phyloP scores from a whole-genome alignment of 2,113 vertebrate genomes.

The Coracopsis vasa region DNA sequence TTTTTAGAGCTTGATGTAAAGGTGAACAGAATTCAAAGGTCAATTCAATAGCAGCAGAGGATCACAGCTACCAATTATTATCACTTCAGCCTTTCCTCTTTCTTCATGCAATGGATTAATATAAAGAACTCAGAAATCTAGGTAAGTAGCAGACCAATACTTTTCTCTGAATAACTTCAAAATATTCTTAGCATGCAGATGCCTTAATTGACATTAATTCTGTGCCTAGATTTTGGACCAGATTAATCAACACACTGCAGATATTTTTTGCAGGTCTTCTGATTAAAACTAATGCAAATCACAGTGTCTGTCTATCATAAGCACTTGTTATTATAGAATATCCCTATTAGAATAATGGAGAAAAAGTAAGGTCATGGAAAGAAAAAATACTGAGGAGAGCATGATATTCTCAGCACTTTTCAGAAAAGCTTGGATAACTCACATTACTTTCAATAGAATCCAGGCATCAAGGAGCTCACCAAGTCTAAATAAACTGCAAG shows the following conservation, averaged over 20 bases:
- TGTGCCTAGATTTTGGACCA: not conserved
- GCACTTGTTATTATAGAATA: not conserved
- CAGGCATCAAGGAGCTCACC: not conserved
- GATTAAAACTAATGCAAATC: not conserved
- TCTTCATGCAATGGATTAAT: not conserved
- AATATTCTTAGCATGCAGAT: not conserved
- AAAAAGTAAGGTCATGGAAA: not conserved
- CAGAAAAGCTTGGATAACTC: not conserved
- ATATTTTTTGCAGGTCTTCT: not conserved
- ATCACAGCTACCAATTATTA: not conserved
- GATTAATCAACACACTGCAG: not conserved
- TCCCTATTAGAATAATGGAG: not conserved
- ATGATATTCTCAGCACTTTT: not conserved
- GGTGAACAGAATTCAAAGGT: not conserved
- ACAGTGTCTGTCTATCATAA: not conserved
- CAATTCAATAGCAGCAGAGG: not conserved
- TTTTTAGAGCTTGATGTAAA: not conserved
- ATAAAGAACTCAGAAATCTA: not conserved
- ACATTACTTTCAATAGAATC: not conserved
- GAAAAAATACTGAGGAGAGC: not conserved
- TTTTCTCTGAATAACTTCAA: not conserved
- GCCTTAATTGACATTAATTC: not conserved
- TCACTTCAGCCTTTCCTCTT: not conserved
- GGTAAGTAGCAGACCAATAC: not conserved
- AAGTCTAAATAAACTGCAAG: not conserved